phyloP scores from a whole-genome alignment of 2,888 invertebrate species.

The Idaea straminata region DNA sequence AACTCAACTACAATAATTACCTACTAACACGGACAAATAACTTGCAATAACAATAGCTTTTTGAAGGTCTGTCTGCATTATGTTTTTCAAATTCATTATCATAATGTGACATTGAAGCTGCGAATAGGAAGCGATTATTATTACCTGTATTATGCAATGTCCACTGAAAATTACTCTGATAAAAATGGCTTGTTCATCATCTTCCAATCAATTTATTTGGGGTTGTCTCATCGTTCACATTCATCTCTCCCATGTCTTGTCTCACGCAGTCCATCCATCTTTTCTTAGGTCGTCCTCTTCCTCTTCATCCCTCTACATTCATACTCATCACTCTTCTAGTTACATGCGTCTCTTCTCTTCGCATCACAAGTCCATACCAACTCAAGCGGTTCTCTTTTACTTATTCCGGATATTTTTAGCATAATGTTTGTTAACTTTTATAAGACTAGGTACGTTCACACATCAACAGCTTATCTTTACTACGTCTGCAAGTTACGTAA shows the following conservation, averaged over 20 bases:
- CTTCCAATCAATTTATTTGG: too few species aligned
- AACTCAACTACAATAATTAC: slow-evolving; percentile 35
- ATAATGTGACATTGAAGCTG: slow-evolving; percentile 42
- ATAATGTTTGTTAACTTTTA: not conserved
- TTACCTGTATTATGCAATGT: slow-evolving; percentile 26
- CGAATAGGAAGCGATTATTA: slow-evolving; percentile 35
- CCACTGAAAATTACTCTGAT: slow-evolving; percentile 13
- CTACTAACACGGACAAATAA: slow-evolving; percentile 32
- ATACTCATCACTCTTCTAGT: too few species aligned
- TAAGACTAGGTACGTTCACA: slow-evolving; percentile 8
- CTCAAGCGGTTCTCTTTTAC: too few species aligned
- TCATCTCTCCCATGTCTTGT: too few species aligned
- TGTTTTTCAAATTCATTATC: slow-evolving; percentile 44
- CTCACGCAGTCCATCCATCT: too few species aligned
- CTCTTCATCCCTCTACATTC: too few species aligned
- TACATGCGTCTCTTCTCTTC: too few species aligned
- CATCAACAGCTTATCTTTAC: slow-evolving; percentile 23
- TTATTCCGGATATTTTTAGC: not conserved
- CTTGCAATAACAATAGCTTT: slow-evolving; percentile 33
- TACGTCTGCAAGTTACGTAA: slow-evolving; percentile 28
- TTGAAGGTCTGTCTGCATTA: slow-evolving; percentile 38
- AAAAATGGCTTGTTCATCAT: slow-evolving; percentile 5
- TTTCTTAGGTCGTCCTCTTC: too few species aligned
- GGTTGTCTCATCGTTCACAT: too few species aligned
- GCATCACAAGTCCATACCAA: too few species aligned